A percentile compares a stretch with the other conserved stretches of the same genome.
Conservation (phyloP, 2,113 vertebrate genomes). For the Mungos mungo region DNA sequence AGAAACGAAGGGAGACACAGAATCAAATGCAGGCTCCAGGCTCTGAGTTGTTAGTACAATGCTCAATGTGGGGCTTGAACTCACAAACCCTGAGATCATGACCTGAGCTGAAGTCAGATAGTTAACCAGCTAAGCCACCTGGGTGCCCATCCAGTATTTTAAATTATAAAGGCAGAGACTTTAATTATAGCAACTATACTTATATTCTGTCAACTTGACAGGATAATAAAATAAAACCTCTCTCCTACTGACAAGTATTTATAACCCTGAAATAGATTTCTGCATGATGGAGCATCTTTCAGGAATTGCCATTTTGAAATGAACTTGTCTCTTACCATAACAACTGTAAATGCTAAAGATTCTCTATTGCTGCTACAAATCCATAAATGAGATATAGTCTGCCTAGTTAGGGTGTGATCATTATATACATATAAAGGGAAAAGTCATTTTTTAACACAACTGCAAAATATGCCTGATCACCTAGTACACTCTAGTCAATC, state of each 20-base stretch:
- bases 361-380: not conserved
- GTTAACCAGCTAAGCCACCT: too few relatives aligned
- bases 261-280: not conserved
- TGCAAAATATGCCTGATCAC: not conserved
- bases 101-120: too few relatives aligned
- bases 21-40: too few relatives aligned
- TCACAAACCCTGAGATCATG: too few relatives aligned
- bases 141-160: not conserved
- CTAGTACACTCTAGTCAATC: not conserved
- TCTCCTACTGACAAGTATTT: not conserved
- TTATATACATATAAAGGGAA: not conserved
- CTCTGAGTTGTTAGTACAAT: too few relatives aligned
- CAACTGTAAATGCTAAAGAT: not conserved
- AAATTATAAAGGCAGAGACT: not conserved
- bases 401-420: not conserved
- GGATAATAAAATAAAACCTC: not conserved
- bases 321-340: not conserved
- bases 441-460: not conserved
- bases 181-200: not conserved
- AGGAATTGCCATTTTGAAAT: slow-evolving; percentile 5
- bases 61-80: too few relatives aligned
- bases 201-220: not conserved
- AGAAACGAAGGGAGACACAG: too few relatives aligned
- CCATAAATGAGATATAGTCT: not conserved
- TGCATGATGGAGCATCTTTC: not conserved